Evolutionary conservation across 2,888 invertebrate species (phyloP), one percentile per base, ranked within the genome.

Genomic region (Callyntrura guangdongensis): DNA sequence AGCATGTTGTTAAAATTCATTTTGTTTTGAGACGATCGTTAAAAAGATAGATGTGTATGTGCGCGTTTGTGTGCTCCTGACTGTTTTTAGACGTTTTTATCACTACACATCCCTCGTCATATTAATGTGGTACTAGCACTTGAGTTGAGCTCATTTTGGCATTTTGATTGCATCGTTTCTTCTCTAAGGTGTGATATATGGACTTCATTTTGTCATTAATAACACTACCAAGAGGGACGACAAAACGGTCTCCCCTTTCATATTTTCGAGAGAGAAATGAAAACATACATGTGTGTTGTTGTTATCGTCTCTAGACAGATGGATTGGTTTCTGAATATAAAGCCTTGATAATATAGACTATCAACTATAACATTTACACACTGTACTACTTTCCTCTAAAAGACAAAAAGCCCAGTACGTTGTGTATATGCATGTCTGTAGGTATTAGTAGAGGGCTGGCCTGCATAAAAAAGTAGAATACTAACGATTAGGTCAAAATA

Each of bases 141-240:
- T 82, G 36, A 45, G 36, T 72, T 53, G 72, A 72, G 72, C 69
- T 53, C 56, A 72, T 85, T 82, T 85, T 85, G 84, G 84, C 84
- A 84, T 69, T 56, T 85, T 85, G 84, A 72, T 69, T 69, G 53
- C 64, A 64, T 61, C 61, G 27, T 72, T 85, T 85, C 36, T 27
- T 83, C n/a, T 85, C 49, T 47, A 72, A 72, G 72, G 84, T 85
- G 69, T 85, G 84, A 85, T 85, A 56, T 72, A 85, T 85, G 72
- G 69, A 72, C 84, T 85, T 56, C 49, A 69, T 85, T 85, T 72
- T 85, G 69, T 85, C 84, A 85, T 85, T 85, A 72, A 85, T 85
- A 85, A 56, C 53, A 72, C 47, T 79, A 79, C 79, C 79, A 79
- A 56, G 79, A 79, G 53, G 53, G 25, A 79, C 79, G 79, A 79